Evolutionary conservation across 2,797 vertebrate genomes (phyloP), one percentile per base, ranked within the genome.

Genomic region (Nannoperca australis): DNA sequence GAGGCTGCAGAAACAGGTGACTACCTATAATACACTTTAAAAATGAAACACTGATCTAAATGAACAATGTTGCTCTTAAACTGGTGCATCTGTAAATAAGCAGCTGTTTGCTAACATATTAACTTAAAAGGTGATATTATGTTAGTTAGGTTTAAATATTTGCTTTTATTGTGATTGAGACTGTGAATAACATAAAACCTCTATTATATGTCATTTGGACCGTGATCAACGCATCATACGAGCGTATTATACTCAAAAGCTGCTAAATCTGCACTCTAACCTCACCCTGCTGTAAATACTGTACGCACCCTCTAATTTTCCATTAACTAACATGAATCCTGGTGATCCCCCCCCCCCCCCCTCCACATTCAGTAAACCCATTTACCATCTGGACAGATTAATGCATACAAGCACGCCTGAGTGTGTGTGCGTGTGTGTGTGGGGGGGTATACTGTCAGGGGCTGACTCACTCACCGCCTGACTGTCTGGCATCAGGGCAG

Each of bases 1-100:
- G 76, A 91, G 94, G 84, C 94, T 96, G 67, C 97, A 97, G 94
- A 99, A 85, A 94, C 98, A 97, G 96, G 98, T 97, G 60, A 76
- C 14, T 22, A 59, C 56, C 11, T 40, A 20, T 40, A 40, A 40
- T 40, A 14, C 36, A 24, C 38, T 42, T 9, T 24, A 8, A 22
- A 24, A 14, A 40, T 8, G 15, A 44, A 49, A 49, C 17, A 47
- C 45, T 1, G 20, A 7, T n/a, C 45, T 15, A 49, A 20, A 49
- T 20, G 0, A 45, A 7, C 18, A 20, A n/a, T 49, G 45, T 9
- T n/a, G 18, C 45, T 47, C 45, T 44, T 15, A 15, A 44, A 15
- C 14, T 44, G 42, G 18, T 20, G 45, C 1, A 44, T 44, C 14
- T 44, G 42, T 44, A 44, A 44, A 44, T 44, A 44, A 44, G 13